Conservation (phyloP, 2,888 invertebrate genomes). For the Artemia sinica region DNA sequence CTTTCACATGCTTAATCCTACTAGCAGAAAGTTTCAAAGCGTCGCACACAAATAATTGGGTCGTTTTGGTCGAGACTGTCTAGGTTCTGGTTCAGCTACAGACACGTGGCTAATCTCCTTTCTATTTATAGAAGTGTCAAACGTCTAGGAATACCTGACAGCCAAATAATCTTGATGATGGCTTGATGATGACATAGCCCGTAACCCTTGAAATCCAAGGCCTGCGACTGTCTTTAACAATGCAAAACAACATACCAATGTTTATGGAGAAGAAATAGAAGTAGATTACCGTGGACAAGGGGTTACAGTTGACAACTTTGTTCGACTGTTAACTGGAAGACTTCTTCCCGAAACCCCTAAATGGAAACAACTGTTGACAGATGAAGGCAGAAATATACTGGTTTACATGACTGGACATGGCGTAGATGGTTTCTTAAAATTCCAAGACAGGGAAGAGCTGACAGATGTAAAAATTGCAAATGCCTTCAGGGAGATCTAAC, state of each 20-base stretch:
- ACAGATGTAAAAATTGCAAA: conserved; percentile 95
- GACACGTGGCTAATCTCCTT: conserved; percentile 95
- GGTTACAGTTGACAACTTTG: conserved; percentile 95
- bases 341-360: conserved; percentile 80
- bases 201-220: conserved; percentile 89
- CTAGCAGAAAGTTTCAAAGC: no score
- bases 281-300: conserved; percentile 79
- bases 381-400: conserved; percentile 89
- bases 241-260: conserved; percentile 91
- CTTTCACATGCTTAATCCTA: no score
- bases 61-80: conserved; percentile 92
- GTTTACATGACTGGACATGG: conserved; percentile 89
- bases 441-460: conserved; percentile 97
- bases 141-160: conserved; percentile 90
- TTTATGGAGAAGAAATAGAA: conserved; percentile 98
- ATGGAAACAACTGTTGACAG: conserved; percentile 81
- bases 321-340: conserved; percentile 80
- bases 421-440: conserved; percentile 96
- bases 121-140: conserved; percentile 97
- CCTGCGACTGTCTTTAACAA: conserved; percentile 97
- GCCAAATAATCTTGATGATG: conserved; percentile 94
- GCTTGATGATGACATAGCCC: conserved; percentile 99
- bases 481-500: conserved; percentile 99
- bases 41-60: conserved; percentile 94
- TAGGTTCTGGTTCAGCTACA: conserved; percentile 98